Evolutionary conservation across 2,113 vertebrate genomes (phyloP).

Genomic region (Cepphus grylle): DNA sequence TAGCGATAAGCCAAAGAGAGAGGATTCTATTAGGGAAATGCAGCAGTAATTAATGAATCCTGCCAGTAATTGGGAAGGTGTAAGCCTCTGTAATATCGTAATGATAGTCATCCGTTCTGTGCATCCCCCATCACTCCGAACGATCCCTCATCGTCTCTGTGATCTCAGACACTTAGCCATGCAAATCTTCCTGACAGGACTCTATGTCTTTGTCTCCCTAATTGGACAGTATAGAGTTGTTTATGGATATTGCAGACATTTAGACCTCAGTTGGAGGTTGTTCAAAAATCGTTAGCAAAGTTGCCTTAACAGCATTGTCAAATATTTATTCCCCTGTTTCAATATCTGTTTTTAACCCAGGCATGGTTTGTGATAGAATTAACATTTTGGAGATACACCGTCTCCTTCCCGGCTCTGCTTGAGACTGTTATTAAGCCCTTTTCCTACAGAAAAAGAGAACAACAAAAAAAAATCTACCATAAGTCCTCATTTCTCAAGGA

Average conservation of each 20-base stretch:
- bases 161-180: slow-evolving; percentile 96
- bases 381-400: background rate
- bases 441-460: background rate
- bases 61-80: slow-evolving; percentile 97
- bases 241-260: slow-evolving; percentile 98
- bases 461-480: background rate
- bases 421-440: slow-evolving; percentile 16
- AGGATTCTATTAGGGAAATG: slow-evolving; percentile 83
- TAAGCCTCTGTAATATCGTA: slow-evolving; percentile 88
- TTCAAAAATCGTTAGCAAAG: slow-evolving; percentile 96
- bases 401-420: background rate
- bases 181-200: slow-evolving; percentile 97
- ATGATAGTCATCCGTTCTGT: slow-evolving; percentile 96
- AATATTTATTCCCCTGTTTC: slow-evolving; percentile 75
- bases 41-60: slow-evolving; percentile 95
- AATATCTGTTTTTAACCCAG: slow-evolving; percentile 59
- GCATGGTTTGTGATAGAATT: slow-evolving; percentile 2
- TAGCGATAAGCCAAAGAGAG: slow-evolving; percentile 74
- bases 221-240: slow-evolving; percentile 99
- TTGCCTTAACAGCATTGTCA: slow-evolving; percentile 90
- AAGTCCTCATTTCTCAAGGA: slow-evolving; percentile 49
- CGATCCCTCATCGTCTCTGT: slow-evolving; percentile 85
- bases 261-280: slow-evolving; percentile 94
- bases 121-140: slow-evolving; percentile 78
- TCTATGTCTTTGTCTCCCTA: slow-evolving; percentile 97